Conservation (phyloP, 1,140 invertebrate genomes). For the Cherax destructor region DNA sequence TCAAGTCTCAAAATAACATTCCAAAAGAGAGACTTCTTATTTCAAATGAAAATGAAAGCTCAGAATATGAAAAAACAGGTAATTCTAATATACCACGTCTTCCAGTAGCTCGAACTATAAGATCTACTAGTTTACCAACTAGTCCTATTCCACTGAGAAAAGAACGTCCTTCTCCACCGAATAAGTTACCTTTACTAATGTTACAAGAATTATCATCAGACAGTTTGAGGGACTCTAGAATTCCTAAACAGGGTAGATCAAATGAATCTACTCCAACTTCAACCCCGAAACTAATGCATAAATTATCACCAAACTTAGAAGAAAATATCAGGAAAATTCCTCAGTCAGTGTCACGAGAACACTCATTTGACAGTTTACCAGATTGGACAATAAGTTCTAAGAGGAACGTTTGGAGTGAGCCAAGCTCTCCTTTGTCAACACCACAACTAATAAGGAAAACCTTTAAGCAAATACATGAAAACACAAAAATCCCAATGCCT, state of each 20-base stretch:
- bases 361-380: conserved; percentile 46
- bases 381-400: conserved; percentile 22
- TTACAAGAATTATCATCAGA: conserved; percentile 23
- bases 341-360: conserved; percentile 44
- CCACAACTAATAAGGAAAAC: conserved; percentile 61
- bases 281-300: conserved; percentile 54
- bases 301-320: conserved; percentile 29
- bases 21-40: not conserved
- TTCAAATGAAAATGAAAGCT: not conserved
- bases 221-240: conserved; percentile 38
- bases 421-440: conserved; percentile 63
- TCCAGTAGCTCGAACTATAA: not conserved
- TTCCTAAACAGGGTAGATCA: conserved; percentile 36
- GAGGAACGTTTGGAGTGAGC: conserved; percentile 64
- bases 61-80: not conserved
- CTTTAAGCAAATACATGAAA: conserved; percentile 62
- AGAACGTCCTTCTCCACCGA: conserved; percentile 43
- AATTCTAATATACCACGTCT: conserved; percentile 1
- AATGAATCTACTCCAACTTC: conserved; percentile 61
- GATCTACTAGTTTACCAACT: conserved; percentile 51
- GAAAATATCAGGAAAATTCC: conserved; percentile 35
- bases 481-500: conserved; percentile 66
- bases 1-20: not conserved
- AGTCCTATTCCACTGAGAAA: conserved; percentile 50
- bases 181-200: conserved; percentile 12